These are phyloP conservation scores for Odontesthes bonariensis DNA, from an alignment of 2,113 vertebrate species.

Conservation along the genomic window DNA sequence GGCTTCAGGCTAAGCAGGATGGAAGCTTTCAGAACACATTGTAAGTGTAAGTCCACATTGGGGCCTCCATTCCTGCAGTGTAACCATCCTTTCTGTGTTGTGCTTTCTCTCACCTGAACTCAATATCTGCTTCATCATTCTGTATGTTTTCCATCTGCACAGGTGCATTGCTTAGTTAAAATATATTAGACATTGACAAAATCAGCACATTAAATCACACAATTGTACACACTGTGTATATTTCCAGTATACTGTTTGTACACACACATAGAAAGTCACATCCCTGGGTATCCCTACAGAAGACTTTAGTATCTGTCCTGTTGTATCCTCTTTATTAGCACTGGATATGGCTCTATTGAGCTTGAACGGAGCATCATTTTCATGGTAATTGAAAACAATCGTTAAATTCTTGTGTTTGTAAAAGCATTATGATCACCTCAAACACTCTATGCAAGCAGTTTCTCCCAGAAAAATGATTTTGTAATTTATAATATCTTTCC, in stretches of 20 bases:
- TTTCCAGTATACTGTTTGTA: constrained; percentile 22
- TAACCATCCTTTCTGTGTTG: background rate
- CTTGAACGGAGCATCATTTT: background rate
- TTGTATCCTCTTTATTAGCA: background rate
- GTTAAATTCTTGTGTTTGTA: background rate
- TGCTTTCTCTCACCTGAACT: background rate
- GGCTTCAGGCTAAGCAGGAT: constrained; percentile 34
- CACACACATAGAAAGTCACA: constrained; percentile 20
- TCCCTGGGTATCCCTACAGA: constrained; percentile 30
- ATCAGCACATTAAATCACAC: constrained; percentile 20
- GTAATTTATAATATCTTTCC: constrained; percentile 9
- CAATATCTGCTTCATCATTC: background rate
- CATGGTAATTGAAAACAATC: constrained; percentile 31
- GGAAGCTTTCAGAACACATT: constrained; percentile 4
- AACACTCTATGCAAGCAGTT: constrained; percentile 12
- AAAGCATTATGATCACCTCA: background rate
- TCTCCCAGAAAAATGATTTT: constrained; percentile 14
- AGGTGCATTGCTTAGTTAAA: background rate
- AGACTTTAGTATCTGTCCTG: constrained; percentile 1
- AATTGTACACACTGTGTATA: constrained; percentile 23
- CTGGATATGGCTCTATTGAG: background rate
- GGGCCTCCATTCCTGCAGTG: background rate
- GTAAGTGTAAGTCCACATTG: background rate
- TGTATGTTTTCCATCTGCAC: background rate
- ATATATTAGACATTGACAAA: constrained; percentile 29